Evolutionary conservation across 2,888 invertebrate species (phyloP).

Genomic region (Ecdyonurus torrentis): DNA sequence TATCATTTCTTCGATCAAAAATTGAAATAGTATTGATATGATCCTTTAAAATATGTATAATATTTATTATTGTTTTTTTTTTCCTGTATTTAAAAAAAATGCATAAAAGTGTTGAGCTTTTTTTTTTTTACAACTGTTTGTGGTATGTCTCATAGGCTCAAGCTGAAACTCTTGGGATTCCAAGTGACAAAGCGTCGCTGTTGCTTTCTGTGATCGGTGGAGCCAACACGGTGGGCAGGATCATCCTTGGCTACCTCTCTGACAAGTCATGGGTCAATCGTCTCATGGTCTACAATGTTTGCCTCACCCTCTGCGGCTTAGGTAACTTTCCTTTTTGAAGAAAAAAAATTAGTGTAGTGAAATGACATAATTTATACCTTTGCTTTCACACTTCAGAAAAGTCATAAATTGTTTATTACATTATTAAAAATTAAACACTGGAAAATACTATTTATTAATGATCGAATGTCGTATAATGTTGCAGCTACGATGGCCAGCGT

Average conservation of each 20-base stretch:
- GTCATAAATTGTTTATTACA: neutral
- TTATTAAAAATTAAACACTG: neutral
- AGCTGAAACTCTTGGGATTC: conserved; percentile 41
- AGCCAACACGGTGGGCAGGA: conserved; percentile 78
- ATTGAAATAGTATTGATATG: too few relatives aligned
- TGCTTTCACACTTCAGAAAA: neutral
- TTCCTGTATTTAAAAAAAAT: too few relatives aligned
- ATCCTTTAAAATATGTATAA: too few relatives aligned
- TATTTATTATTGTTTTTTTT: too few relatives aligned
- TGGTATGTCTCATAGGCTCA: conserved; percentile 32
- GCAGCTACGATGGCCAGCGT: conserved; percentile 67
- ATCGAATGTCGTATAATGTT: conserved; percentile 17
- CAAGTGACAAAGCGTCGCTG: conserved; percentile 41
- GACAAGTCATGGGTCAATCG: conserved; percentile 87
- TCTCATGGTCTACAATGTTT: conserved; percentile 72
- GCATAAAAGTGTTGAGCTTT: too few relatives aligned
- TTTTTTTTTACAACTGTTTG: neutral
- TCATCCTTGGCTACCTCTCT: conserved; percentile 69
- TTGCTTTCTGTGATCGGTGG: conserved; percentile 68
- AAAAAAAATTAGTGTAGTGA: neutral
- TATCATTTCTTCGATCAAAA: too few relatives aligned
- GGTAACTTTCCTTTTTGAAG: conserved; percentile 36
- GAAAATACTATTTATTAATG: neutral
- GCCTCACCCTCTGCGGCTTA: conserved; percentile 74
- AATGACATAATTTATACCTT: neutral